phyloP scores from a whole-genome alignment of 2,797 vertebrate genomes.

The Falco biarmicus region DNA sequence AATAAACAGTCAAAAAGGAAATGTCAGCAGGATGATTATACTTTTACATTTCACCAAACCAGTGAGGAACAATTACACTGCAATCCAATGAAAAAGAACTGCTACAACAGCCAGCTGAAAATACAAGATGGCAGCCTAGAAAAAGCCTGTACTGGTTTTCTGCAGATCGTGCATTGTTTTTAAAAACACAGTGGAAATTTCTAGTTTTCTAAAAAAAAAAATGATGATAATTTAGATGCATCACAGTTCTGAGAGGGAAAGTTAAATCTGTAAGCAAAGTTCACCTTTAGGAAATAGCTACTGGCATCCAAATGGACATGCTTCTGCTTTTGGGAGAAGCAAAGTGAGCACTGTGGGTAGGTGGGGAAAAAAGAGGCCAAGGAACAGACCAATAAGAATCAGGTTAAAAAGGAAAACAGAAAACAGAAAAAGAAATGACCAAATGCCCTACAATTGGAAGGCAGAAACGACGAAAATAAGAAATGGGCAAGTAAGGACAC shows the following conservation, averaged over 20 bases:
- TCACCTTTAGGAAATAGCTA: not conserved
- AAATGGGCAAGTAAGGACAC: not conserved
- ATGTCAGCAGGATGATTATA: not conserved
- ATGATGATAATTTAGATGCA: not conserved
- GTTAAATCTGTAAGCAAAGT: not conserved
- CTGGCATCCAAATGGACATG: not conserved
- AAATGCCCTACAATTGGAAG: not conserved
- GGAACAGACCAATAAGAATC: not conserved
- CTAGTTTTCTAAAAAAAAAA: not conserved
- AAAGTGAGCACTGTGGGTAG: not conserved
- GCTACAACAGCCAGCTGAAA: not conserved
- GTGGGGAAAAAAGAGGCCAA: not conserved
- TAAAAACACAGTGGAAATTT: not conserved
- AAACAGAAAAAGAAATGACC: not conserved
- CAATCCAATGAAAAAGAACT: not conserved
- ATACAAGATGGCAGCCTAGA: not conserved
- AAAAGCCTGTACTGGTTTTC: not conserved
- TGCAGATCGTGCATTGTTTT: not conserved
- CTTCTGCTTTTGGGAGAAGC: not conserved
- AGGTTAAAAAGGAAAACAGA: not conserved
- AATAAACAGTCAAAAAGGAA: constrained; percentile 9
- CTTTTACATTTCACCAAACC: not conserved
- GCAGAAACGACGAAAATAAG: not conserved
- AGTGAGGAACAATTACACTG: not conserved
- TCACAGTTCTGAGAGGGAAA: not conserved